These are phyloP conservation scores for Danio tinwini DNA, from an alignment of 2,797 vertebrate species.

Conservation along the genomic window DNA sequence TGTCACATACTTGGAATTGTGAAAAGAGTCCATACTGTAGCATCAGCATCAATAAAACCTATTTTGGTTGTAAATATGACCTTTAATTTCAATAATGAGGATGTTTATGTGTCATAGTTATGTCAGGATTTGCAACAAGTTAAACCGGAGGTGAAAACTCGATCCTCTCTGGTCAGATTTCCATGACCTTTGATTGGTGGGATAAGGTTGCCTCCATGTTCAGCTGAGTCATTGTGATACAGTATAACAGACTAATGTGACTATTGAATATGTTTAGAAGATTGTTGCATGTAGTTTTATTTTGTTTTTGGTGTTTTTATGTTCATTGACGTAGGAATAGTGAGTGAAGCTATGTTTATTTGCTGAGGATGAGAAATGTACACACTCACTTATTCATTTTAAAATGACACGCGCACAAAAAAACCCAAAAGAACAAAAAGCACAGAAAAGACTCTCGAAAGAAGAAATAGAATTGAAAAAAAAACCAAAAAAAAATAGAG, in stretches of 20 bases:
- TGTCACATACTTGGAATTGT: too few species aligned
- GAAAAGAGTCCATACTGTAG: background rate
- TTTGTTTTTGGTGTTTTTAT: background rate
- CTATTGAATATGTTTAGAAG: background rate
- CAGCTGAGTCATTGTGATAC: constrained; percentile 25
- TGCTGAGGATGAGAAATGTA: background rate
- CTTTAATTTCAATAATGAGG: background rate
- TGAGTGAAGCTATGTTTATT: constrained; percentile 9
- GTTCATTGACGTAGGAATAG: background rate
- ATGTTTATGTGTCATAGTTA: background rate
- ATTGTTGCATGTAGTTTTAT: background rate
- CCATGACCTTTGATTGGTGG: background rate
- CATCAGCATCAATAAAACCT: background rate
- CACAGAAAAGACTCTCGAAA: background rate
- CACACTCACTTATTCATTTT: constrained; percentile 2
- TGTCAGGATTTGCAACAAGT: background rate
- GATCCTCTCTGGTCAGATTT: constrained; percentile 33
- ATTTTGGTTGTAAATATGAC: background rate
- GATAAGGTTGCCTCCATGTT: constrained; percentile 4
- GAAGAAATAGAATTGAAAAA: background rate
- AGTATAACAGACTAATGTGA: background rate
- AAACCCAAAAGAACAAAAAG: background rate
- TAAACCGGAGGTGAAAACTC: constrained; percentile 11
- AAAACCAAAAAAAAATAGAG: background rate
- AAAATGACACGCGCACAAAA: background rate